Evolutionary conservation across 1,140 invertebrate species (phyloP), one percentile per base, ranked within the genome.

Genomic region (Eurytemora carolleeae): DNA sequence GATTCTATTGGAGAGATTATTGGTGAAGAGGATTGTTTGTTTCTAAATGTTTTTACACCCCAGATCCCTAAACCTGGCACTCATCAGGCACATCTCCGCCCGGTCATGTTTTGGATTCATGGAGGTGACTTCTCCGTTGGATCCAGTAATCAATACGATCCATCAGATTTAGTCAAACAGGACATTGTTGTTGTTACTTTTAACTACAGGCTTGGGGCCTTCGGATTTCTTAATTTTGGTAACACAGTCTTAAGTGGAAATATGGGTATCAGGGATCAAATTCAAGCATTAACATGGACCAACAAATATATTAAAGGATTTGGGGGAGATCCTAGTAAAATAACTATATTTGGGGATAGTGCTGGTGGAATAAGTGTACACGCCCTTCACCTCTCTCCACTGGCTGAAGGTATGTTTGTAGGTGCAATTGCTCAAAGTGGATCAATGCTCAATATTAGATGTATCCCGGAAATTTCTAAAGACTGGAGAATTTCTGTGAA

Each of bases 21-120:
- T 15, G 66, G 66, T 1, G 22, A 60, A 20, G 66, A 67, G 53
- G 65, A 67, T 24, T 67, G 66, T 44, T 61, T 67, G 12, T 66
- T 58, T 44, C 58, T 66, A 26, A 67, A 66, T 44, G 63, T 67
- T 7, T 66, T 59, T 55, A 65, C 63, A 0, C 66, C 66, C n/a
- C n/a, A n/a, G n/a, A n/a, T n/a, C n/a, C n/a, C n/a, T n/a, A n/a
- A n/a, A n/a, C n/a, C n/a, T n/a, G n/a, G n/a, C n/a, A n/a, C n/a
- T n/a, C n/a, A n/a, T n/a, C 80, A 24, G 83, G 81, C 82, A 19
- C 79, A 85, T 67, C 79, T 78, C 61, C 90, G 85, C 75, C 82
- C 90, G n/a, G 87, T 98, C 1, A 87, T 95, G 83, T 82, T 98
- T 57, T 95, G 96, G 73, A 92, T 98, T 64, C 93, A 98, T 70